Evolutionary conservation across 2,797 vertebrate species (phyloP).

Genomic region (Enteromius trimaculatus): DNA sequence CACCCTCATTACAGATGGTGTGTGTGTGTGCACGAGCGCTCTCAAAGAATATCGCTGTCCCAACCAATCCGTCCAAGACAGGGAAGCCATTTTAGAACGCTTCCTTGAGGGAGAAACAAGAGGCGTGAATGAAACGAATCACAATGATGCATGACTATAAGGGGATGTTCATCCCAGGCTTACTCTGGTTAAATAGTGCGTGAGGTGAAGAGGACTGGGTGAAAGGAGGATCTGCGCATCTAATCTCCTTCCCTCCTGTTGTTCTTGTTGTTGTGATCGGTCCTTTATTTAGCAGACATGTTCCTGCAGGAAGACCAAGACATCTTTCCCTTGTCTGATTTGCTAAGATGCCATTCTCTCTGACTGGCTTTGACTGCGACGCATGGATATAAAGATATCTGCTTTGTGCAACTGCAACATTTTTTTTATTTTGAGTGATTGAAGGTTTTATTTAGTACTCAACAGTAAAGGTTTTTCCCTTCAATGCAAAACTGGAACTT

Average conservation of each 20-base stretch:
- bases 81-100: slow-evolving; percentile 47
- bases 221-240: slow-evolving; percentile 27
- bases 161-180: slow-evolving; percentile 32
- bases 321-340: neutral
- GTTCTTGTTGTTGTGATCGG: slow-evolving; percentile 27
- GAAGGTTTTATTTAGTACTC: neutral
- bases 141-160: slow-evolving; percentile 47
- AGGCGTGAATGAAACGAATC: slow-evolving; percentile 30
- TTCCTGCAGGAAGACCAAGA: slow-evolving; percentile 46
- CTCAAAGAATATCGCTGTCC: slow-evolving; percentile 56
- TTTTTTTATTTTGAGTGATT: neutral
- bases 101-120: slow-evolving; percentile 46
- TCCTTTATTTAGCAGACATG: slow-evolving; percentile 47
- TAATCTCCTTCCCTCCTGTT: slow-evolving; percentile 43
- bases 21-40: slow-evolving; percentile 33
- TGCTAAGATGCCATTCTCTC: neutral
- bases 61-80: slow-evolving; percentile 47
- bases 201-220: slow-evolving; percentile 32
- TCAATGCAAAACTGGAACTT: slow-evolving; percentile 4
- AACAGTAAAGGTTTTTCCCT: neutral
- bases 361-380: neutral
- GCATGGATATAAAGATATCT: neutral
- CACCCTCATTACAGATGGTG: slow-evolving; percentile 55
- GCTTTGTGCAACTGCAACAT: neutral
- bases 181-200: slow-evolving; percentile 15